phyloP scores from a whole-genome alignment of 2,113 vertebrate species.

The Leuciscus idus region DNA sequence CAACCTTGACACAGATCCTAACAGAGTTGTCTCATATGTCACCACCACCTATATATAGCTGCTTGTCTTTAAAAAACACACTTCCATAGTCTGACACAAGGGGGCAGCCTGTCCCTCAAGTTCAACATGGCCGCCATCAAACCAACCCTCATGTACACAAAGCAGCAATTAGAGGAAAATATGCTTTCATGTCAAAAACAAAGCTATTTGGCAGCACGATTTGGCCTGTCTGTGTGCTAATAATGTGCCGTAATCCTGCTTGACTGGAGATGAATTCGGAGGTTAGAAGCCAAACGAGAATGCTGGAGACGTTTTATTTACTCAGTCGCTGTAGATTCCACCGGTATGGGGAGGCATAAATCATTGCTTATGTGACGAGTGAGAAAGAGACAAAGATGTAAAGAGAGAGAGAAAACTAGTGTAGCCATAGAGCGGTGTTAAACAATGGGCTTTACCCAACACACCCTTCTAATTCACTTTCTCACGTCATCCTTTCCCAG shows the following conservation, averaged over 20 bases:
- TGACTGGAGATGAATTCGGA: constrained; percentile 45
- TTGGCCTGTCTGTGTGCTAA: constrained; percentile 44
- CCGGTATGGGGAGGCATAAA: constrained; percentile 30
- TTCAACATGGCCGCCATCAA: constrained; percentile 9
- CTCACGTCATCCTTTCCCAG: constrained; percentile 58
- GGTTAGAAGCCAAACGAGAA: constrained; percentile 44
- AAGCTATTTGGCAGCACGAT: constrained; percentile 58
- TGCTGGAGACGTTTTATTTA: constrained; percentile 46
- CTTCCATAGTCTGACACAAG: constrained; percentile 61
- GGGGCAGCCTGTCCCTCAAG: constrained; percentile 64
- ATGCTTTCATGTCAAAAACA: constrained; percentile 54
- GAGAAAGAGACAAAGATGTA: constrained; percentile 39
- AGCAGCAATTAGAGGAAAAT: constrained; percentile 57
- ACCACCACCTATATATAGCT: not conserved
- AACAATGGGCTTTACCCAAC: constrained; percentile 57
- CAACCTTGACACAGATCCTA: constrained; percentile 2
- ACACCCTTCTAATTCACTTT: constrained; percentile 61
- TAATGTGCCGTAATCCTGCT: constrained; percentile 51
- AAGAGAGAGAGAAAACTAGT: constrained; percentile 43
- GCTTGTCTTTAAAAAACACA: not conserved
- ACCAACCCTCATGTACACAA: constrained; percentile 55
- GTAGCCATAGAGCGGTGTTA: constrained; percentile 53
- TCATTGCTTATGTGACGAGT: constrained; percentile 35
- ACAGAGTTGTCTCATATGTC: constrained; percentile 4
- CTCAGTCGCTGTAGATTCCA: constrained; percentile 36